These are phyloP conservation scores for Megathymus violae DNA, from an alignment of 1,140 invertebrate genomes.

Conservation along the genomic window DNA sequence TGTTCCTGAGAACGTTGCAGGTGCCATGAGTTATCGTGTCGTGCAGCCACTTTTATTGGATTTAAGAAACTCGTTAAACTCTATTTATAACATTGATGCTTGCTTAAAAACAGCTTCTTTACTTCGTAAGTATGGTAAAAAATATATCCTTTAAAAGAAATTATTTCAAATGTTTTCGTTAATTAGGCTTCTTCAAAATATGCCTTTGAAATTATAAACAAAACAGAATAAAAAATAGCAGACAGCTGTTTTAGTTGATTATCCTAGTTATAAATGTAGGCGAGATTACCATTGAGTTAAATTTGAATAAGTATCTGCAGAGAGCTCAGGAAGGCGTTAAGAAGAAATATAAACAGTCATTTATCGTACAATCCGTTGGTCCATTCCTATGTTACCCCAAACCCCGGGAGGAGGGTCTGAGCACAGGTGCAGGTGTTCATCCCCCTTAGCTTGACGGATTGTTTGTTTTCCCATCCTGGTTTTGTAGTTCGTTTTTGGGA, in stretches of 20 bases:
- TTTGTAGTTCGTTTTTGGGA: conserved; percentile 55
- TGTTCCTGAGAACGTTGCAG: conserved; percentile 58
- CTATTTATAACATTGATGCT: conserved; percentile 5
- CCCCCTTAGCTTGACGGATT: conserved; percentile 56
- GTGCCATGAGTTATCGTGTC: conserved; percentile 63
- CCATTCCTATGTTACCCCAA: conserved; percentile 52
- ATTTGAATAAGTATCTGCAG: conserved; percentile 53
- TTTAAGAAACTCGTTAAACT: conserved; percentile 19
- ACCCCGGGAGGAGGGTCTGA: conserved; percentile 40
- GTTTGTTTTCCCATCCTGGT: conserved; percentile 60
- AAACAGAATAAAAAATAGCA: conserved; percentile 2
- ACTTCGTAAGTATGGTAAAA: too few species aligned
- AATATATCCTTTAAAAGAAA: background rate
- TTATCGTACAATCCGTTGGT: conserved; percentile 66
- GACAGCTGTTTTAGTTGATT: conserved; percentile 14
- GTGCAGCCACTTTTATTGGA: conserved; percentile 58
- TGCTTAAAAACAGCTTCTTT: background rate
- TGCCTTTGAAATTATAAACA: background rate
- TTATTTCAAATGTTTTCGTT: background rate
- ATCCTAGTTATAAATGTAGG: conserved; percentile 36
- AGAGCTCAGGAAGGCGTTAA: conserved; percentile 46
- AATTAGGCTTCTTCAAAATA: background rate
- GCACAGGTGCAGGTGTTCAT: conserved; percentile 57
- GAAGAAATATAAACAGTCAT: conserved; percentile 71
- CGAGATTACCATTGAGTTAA: conserved; percentile 47